phyloP scores from a whole-genome alignment of 2,797 vertebrate species.

The Oreochromis mossambicus region DNA sequence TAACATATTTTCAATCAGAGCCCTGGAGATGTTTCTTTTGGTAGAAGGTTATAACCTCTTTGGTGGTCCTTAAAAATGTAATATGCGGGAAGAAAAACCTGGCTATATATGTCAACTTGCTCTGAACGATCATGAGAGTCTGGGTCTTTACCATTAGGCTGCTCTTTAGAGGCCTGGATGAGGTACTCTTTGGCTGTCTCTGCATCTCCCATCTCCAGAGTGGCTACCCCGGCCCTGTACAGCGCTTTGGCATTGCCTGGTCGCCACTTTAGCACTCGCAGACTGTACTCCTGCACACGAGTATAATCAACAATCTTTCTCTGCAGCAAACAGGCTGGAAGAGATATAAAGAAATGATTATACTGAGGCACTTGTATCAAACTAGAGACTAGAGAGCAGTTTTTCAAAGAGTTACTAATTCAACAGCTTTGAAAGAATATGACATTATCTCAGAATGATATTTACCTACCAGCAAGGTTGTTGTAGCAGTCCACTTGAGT shows the following conservation, averaged over 20 bases:
- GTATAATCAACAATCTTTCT: conserved; percentile 80
- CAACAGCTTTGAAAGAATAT: not conserved
- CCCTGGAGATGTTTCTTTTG: not conserved
- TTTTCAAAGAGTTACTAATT: not conserved
- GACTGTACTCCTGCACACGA: conserved; percentile 85
- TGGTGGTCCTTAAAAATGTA: not conserved
- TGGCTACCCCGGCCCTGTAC: conserved; percentile 86
- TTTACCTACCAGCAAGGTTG: conserved; percentile 84
- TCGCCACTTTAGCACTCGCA: conserved; percentile 80
- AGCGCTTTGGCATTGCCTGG: conserved; percentile 84
- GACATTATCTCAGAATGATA: not conserved
- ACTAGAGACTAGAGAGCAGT: not conserved
- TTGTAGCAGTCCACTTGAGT: conserved; percentile 90
- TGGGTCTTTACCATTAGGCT: conserved; percentile 81
- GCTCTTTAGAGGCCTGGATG: conserved; percentile 74
- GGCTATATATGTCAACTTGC: not conserved
- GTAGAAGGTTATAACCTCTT: not conserved
- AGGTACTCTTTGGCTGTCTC: conserved; percentile 80
- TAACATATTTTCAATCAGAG: not conserved
- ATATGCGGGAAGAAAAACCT: not conserved
- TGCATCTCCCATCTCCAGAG: conserved; percentile 84
- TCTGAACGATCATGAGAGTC: not conserved
- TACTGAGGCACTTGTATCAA: not conserved
- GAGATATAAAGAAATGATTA: not conserved
- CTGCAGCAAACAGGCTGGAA: conserved; percentile 86